phyloP scores from a whole-genome alignment of 2,797 vertebrate genomes.

The Pristis pectinata region DNA sequence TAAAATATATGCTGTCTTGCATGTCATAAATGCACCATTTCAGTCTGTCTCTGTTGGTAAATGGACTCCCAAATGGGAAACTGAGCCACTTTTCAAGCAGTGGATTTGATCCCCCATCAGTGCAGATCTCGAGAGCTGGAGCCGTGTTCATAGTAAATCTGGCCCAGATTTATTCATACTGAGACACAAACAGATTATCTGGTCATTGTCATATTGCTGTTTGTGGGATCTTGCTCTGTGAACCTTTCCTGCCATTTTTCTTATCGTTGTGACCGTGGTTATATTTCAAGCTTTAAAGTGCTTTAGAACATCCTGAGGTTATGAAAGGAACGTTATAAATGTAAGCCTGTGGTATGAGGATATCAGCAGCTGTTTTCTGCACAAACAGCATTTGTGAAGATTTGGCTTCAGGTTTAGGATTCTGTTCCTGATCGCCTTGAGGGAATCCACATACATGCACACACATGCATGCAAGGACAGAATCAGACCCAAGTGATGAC shows the following conservation, averaged over 20 bases:
- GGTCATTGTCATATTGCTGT: neutral
- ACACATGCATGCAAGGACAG: neutral
- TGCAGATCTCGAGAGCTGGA: neutral
- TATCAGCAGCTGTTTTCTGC: neutral
- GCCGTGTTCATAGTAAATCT: neutral
- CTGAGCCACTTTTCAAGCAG: too few species aligned
- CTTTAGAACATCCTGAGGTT: neutral
- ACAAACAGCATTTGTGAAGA: too few species aligned
- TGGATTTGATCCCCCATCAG: neutral
- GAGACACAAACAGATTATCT: neutral
- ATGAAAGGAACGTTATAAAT: neutral
- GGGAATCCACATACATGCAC: too few species aligned
- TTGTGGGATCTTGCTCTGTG: neutral
- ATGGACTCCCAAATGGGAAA: neutral
- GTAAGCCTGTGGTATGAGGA: neutral
- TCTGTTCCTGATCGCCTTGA: neutral
- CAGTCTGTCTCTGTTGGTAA: neutral
- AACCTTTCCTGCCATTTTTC: neutral
- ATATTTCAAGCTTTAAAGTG: neutral
- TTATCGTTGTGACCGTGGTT: neutral
- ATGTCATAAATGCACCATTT: neutral
- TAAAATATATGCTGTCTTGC: neutral
- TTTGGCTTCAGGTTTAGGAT: neutral
- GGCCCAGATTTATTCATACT: neutral
- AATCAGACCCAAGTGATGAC: neutral